These are phyloP conservation scores for Polyploca ridens DNA, from an alignment of 2,888 invertebrate species.

Conservation along the genomic window DNA sequence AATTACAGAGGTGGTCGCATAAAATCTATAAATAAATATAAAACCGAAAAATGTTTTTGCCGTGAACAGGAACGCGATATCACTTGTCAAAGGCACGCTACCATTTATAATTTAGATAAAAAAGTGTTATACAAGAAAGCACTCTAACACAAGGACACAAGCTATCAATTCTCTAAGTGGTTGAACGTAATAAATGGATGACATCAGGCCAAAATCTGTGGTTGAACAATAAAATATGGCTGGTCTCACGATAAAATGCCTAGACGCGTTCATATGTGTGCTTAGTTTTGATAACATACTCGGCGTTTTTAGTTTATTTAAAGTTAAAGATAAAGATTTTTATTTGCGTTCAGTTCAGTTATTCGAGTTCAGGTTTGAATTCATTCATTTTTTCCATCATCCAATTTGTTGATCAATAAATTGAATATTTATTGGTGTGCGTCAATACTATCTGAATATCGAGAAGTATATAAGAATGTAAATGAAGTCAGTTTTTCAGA, in stretches of 20 bases:
- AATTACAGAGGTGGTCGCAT: background rate
- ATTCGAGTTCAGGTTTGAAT: no score
- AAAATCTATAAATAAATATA: background rate
- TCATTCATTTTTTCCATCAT: no score
- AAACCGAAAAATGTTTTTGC: background rate
- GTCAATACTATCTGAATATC: no score
- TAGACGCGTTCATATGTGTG: background rate
- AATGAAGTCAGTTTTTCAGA: no score
- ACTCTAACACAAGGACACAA: constrained; percentile 19
- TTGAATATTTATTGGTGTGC: no score
- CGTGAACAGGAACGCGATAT: background rate
- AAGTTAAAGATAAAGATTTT: no score
- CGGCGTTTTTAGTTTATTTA: no score
- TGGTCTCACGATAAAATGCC: constrained; percentile 1
- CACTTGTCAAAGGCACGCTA: background rate
- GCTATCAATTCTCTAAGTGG: constrained; percentile 39
- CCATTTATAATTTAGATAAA: constrained; percentile 5
- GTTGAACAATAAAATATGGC: constrained; percentile 35
- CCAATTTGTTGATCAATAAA: no score
- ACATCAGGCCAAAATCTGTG: constrained; percentile 35
- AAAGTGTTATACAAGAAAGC: constrained; percentile 11
- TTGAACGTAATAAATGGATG: constrained; percentile 40
- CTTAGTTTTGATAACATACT: background rate
- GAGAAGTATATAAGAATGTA: no score
- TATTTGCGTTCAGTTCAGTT: no score